Percentiles rank a stretch among this genome's conserved stretches.
Conservation (phyloP, 2,888 invertebrate species). For the Anagyrus pseudococci region DNA sequence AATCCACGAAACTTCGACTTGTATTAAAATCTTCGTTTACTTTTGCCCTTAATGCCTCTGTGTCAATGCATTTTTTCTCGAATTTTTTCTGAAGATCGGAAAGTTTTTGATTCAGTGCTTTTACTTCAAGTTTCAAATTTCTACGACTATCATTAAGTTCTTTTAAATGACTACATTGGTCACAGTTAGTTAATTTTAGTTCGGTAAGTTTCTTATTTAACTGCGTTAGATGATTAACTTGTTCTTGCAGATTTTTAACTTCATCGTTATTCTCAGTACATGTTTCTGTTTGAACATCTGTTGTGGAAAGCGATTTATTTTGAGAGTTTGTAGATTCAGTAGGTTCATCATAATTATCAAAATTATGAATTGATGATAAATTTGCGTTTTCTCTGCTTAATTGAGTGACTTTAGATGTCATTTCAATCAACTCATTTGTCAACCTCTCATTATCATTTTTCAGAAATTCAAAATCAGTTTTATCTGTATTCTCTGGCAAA, state of each 20-base stretch:
- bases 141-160: slow-evolving; percentile 48
- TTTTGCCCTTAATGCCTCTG: slow-evolving; percentile 47
- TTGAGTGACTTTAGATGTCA: slow-evolving; percentile 40
- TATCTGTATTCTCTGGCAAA: neutral
- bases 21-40: slow-evolving; percentile 47
- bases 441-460: slow-evolving; percentile 41
- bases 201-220: slow-evolving; percentile 50
- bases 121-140: slow-evolving; percentile 47
- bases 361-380: slow-evolving; percentile 38
- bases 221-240: slow-evolving; percentile 42
- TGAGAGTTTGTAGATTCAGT: slow-evolving; percentile 7
- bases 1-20: slow-evolving; percentile 39
- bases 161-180: slow-evolving; percentile 47
- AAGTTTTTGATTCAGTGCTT: slow-evolving; percentile 45
- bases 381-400: slow-evolving; percentile 44
- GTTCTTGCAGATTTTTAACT: slow-evolving; percentile 40
- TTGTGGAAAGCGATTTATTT: neutral
- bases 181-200: slow-evolving; percentile 48
- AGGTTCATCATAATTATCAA: slow-evolving; percentile 20
- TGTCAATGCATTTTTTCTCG: slow-evolving; percentile 46
- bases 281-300: slow-evolving; percentile 22
- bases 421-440: slow-evolving; percentile 42
- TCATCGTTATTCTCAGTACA: neutral
- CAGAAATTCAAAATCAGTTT: slow-evolving; percentile 28
- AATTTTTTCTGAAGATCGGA: slow-evolving; percentile 49